A percentile compares a stretch with the other conserved stretches of the same genome.
These are phyloP conservation scores for Etheostoma cragini DNA, from an alignment of 2,113 vertebrate genomes.

Conservation along the genomic window DNA sequence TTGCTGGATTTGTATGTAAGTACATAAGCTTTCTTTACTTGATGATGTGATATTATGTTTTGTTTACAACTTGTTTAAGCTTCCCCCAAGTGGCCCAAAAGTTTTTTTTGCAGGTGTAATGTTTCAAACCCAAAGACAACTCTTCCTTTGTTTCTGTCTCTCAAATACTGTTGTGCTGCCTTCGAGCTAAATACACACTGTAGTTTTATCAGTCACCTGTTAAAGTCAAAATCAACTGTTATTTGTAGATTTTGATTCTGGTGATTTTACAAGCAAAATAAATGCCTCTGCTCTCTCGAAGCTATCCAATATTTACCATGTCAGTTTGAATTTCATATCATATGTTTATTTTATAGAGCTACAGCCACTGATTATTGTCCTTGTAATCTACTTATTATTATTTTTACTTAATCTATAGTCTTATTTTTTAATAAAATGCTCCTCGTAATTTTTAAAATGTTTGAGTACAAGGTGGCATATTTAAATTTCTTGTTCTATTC, in stretches of 20 bases:
- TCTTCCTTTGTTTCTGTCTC: neutral
- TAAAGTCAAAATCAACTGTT: neutral
- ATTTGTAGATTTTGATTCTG: neutral
- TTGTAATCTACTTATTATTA: neutral
- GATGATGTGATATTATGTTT: neutral
- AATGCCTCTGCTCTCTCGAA: neutral
- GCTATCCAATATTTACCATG: neutral
- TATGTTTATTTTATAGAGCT: neutral
- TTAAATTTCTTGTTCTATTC: neutral
- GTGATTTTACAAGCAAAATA: neutral
- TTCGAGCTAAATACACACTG: neutral
- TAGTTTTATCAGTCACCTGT: neutral
- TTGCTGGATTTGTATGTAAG: neutral
- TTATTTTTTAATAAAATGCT: neutral
- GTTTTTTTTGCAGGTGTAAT: constrained; percentile 2
- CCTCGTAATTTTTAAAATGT: neutral
- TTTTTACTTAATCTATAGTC: neutral
- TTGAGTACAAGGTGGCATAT: neutral
- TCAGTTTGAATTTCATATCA: neutral
- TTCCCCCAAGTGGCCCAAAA: neutral
- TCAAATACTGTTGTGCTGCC: neutral
- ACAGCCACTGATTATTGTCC: neutral
- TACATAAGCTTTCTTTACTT: neutral
- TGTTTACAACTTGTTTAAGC: neutral
- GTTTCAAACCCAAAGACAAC: neutral